phyloP scores from a whole-genome alignment of 2,797 vertebrate genomes.

The Nannoperca obscura region DNA sequence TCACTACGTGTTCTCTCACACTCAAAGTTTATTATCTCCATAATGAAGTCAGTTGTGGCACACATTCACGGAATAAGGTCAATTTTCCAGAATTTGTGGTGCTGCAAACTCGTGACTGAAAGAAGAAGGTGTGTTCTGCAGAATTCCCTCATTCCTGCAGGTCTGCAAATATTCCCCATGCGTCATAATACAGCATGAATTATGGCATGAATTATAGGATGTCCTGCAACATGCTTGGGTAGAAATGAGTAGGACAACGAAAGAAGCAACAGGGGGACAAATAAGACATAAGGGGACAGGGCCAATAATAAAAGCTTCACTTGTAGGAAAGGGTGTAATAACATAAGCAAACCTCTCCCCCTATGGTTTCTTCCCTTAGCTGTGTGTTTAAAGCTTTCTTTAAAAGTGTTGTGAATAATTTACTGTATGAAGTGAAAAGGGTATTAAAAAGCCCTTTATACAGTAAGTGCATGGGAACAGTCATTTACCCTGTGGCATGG shows the following conservation, averaged over 20 bases:
- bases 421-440: slow-evolving; percentile 55
- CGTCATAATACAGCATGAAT: slow-evolving; percentile 44
- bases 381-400: slow-evolving; percentile 19
- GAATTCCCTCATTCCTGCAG: slow-evolving; percentile 42
- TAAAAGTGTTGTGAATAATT: slow-evolving; percentile 75
- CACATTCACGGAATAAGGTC: slow-evolving; percentile 47
- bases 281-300: slow-evolving; percentile 21
- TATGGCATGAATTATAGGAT: slow-evolving; percentile 46
- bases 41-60: slow-evolving; percentile 56
- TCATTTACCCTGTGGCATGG: slow-evolving; percentile 45
- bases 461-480: slow-evolving; percentile 44
- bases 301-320: slow-evolving; percentile 37
- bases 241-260: slow-evolving; percentile 1
- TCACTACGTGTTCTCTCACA: slow-evolving; percentile 26
- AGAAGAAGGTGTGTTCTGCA: background rate
- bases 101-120: slow-evolving; percentile 8
- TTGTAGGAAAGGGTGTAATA: slow-evolving; percentile 31
- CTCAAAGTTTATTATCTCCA: slow-evolving; percentile 60
- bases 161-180: slow-evolving; percentile 44
- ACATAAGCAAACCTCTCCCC: slow-evolving; percentile 52
- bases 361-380: slow-evolving; percentile 25
- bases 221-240: slow-evolving; percentile 11
- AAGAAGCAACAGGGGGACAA: slow-evolving; percentile 8
- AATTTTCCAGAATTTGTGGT: slow-evolving; percentile 46
- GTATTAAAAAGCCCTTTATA: slow-evolving; percentile 53